Base-by-base conservation (phyloP, 2,113 vertebrate genomes). In the Piprites chloris region DNA sequence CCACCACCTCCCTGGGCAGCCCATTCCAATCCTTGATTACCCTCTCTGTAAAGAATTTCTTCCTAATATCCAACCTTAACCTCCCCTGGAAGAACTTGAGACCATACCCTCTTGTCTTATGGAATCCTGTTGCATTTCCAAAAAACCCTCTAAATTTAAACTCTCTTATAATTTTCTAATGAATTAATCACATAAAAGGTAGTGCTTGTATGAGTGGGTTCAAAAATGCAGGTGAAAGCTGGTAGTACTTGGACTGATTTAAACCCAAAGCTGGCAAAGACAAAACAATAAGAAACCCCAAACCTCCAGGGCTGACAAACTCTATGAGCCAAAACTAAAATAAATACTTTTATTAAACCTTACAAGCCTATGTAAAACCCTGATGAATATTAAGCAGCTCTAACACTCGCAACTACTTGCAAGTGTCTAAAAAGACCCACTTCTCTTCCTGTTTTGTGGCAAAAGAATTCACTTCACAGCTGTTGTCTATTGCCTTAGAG, bases 401-500 rank as follows among this genome's bases (percentile, higher is more conserved):
- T 83, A 76, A 65, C 5, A 22, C 9, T 69, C 18, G 8, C 23
- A 80, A 46, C 11, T 44, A 82, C 39, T 90, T 87, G 8, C 14
- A 90, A 85, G 89, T 46, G 37, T 30, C 33, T 58, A 21, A 63
- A 88, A 90, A 59, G 28, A 11, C 14, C 82, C 14, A 44, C 22
- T 44, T 39, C 42, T 65, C 19, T 27, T 42, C 52, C 58, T 75
- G 12, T 19, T 87, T 44, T 65, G 37, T 66, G 76, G 41, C 22
- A 66, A 77, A 87, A 71, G 46, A 69, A 53, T 14, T 87, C 37
- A 41, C 24, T 85, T 82, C 88, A 79, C 88, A 96, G 88, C 58
- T 86, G 69, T 78, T 94, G 59, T 46, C 67, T 79, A 66, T 89
- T 95, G 93, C 66, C 69, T 92, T 68, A 73, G 72, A 93, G 85